Conservation (phyloP, 2,113 vertebrate species). For the Leucopsar rothschildi region DNA sequence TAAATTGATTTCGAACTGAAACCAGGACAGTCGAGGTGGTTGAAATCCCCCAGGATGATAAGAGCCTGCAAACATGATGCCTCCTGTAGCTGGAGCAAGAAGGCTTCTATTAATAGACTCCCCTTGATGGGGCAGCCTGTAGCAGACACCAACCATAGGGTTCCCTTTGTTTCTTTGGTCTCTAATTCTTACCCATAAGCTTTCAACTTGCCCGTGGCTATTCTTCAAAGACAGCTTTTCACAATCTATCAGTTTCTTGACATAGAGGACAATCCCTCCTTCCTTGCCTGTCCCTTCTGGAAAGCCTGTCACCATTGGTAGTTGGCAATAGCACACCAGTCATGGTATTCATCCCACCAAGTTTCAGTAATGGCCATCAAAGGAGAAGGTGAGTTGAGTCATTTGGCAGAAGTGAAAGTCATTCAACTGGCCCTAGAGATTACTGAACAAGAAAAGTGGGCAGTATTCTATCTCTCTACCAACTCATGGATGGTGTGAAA, state of each 20-base stretch:
- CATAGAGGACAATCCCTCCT: neutral
- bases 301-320: neutral
- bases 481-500: neutral
- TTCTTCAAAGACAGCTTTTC: neutral
- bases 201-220: neutral
- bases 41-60: neutral
- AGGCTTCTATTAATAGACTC: neutral
- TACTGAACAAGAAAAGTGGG: neutral
- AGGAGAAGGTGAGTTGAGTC: neutral
- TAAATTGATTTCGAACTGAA: too few species aligned
- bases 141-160: neutral
- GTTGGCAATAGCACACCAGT: neutral
- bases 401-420: neutral
- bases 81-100: neutral
- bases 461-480: neutral
- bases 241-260: neutral
- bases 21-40: neutral
- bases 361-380: neutral
- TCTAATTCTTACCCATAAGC: neutral
- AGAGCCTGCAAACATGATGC: neutral
- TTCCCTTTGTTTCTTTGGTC: neutral
- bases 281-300: neutral
- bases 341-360: neutral
- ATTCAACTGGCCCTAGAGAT: neutral
- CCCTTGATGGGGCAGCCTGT: neutral